Base-by-base conservation (phyloP, 2,113 vertebrate species). In the Coregonus clupeaformis region DNA sequence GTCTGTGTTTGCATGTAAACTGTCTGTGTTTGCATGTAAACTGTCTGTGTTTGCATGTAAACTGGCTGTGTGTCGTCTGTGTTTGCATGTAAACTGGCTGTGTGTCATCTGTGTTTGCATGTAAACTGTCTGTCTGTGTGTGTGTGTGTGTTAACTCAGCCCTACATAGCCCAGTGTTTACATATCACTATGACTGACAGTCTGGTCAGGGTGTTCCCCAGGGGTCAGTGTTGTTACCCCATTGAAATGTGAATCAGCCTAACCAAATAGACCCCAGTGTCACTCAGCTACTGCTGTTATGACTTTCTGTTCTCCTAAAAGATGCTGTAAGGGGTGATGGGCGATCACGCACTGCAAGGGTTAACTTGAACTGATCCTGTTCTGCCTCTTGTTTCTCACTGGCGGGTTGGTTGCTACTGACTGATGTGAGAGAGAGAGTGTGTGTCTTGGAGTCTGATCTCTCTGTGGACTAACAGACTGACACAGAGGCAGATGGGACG, bases 111-210 rank as follows among this genome's bases (percentile, higher is more conserved):
- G n/a, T n/a, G n/a, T n/a, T n/a, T n/a, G n/a, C n/a, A n/a, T n/a
- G n/a, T n/a, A n/a, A n/a, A n/a, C n/a, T n/a, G n/a, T n/a, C n/a
- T n/a, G n/a, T n/a, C n/a, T n/a, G n/a, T n/a, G n/a, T 42, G 55
- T 45, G 70, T 45, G 22, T 18, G 20, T 64, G 13, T 64, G 6
- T 16, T 12, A n/a, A 5, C 29, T 67, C 73, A 25, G 69, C 5
- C 0, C 52, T n/a, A 71, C 49, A 29, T 1, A 74, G 84, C 75
- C 80, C 82, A 82, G 16, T 29, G 27, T 65, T 25, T 30, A 29
- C 27, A 29, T 16, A 29, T 2, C 25, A 81, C 79, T 83, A 16
- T 42, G 59, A 84, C 79, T 83, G 59, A 84, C 60, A 84, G 75
- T 7, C 18, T 9, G 29, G 29, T 7, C 27, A 36, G 73, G 67